Evolutionary conservation across 2,113 vertebrate species (phyloP).

Genomic region (Amphiprion ocellaris): DNA sequence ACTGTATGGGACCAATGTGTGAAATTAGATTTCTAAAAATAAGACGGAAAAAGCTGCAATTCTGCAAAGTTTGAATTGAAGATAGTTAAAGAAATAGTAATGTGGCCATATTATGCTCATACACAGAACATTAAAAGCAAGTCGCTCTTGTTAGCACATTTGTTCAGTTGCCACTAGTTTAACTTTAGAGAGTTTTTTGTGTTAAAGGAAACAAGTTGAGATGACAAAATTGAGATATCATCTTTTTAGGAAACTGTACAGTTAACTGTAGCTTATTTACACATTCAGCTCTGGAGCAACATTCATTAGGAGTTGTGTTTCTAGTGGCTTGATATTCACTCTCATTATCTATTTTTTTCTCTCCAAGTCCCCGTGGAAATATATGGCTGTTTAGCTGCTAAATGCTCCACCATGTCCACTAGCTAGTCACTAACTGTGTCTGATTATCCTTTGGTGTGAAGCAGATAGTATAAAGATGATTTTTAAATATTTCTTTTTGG

Average conservation of each 20-base stretch:
- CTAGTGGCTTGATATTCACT: not conserved
- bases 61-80: too few species aligned
- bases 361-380: slow-evolving; percentile 1
- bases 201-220: not conserved
- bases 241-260: too few species aligned
- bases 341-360: not conserved
- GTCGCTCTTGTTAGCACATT: too few species aligned
- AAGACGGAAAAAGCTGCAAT: too few species aligned
- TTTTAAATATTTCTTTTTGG: not conserved
- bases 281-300: too few species aligned
- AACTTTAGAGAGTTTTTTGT: not conserved
- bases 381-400: slow-evolving; percentile 3
- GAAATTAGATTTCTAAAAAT: too few species aligned
- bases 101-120: not conserved
- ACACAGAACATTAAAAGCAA: not conserved
- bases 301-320: too few species aligned
- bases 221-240: too few species aligned
- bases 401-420: not conserved
- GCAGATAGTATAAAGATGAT: not conserved
- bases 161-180: too few species aligned
- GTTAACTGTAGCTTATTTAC: too few species aligned
- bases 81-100: not conserved
- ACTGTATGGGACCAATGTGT: too few species aligned
- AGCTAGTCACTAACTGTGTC: not conserved
- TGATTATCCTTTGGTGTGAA: not conserved